Percentiles rank a stretch among this genome's conserved stretches.
Conservation (phyloP, 1,140 invertebrate genomes). For the Drosophila rufa region DNA sequence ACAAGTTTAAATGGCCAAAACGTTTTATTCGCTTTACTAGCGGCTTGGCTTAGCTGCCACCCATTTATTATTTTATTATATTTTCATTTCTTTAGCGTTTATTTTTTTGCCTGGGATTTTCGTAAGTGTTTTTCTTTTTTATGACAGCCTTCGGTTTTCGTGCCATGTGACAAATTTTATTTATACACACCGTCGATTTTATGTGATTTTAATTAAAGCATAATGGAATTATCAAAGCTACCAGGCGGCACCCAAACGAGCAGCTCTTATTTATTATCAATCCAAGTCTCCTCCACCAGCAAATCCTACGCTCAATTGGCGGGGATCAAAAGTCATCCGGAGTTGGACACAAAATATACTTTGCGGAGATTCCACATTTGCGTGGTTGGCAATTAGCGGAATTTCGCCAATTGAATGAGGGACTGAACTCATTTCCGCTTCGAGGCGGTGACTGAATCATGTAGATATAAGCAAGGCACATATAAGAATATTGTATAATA, state of each 20-base stretch:
- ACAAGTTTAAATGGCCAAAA: slow-evolving; percentile 75
- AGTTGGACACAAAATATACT: background rate
- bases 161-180: slow-evolving; percentile 65
- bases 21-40: slow-evolving; percentile 51
- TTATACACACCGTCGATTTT: slow-evolving; percentile 58
- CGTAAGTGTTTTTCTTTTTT: slow-evolving; percentile 45
- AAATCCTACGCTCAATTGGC: slow-evolving; percentile 44
- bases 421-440: slow-evolving; percentile 70
- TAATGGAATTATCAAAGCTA: slow-evolving; percentile 50
- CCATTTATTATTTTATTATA: slow-evolving; percentile 54
- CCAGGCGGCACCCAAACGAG: slow-evolving; percentile 11
- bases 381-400: slow-evolving; percentile 67
- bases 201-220: slow-evolving; percentile 65
- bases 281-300: background rate
- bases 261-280: slow-evolving; percentile 26
- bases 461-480: slow-evolving; percentile 3
- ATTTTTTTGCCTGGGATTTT: slow-evolving; percentile 5
- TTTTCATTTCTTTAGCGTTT: slow-evolving; percentile 34
- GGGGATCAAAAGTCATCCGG: slow-evolving; percentile 53
- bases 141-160: slow-evolving; percentile 46
- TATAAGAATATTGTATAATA: slow-evolving; percentile 17
- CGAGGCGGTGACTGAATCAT: background rate
- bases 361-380: slow-evolving; percentile 27
- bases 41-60: slow-evolving; percentile 59
- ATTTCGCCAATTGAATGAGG: slow-evolving; percentile 42